phyloP scores from a whole-genome alignment of 53 echinoderm and acorn worm species.

The Crossaster papposus region DNA sequence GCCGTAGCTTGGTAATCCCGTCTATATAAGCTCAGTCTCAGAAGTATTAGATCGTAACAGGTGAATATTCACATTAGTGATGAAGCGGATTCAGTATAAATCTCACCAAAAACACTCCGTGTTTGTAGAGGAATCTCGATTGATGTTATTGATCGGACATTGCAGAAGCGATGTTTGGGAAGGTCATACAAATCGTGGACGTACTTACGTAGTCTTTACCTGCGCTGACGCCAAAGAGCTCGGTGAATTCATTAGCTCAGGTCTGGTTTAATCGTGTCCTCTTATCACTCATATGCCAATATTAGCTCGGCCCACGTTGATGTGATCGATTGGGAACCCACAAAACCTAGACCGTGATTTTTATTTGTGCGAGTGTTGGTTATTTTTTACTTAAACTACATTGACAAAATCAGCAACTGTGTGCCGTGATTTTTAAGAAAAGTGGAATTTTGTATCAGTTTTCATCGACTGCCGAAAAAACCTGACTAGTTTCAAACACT shows the following conservation, averaged over 20 bases:
- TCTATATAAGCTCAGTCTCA: not conserved
- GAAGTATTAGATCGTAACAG: not conserved
- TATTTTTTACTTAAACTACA: too few species aligned
- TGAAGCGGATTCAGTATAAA: not conserved
- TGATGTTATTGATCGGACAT: not conserved
- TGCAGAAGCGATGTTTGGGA: not conserved
- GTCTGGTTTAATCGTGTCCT: not conserved
- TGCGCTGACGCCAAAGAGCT: not conserved
- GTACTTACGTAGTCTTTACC: not conserved
- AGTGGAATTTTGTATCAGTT: too few species aligned
- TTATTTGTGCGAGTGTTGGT: too few species aligned
- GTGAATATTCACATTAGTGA: not conserved
- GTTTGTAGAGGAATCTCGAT: not conserved
- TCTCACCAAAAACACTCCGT: not conserved
- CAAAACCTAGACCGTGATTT: too few species aligned
- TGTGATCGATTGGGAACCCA: not conserved
- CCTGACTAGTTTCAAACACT: too few species aligned
- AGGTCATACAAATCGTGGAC: not conserved
- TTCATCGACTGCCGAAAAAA: too few species aligned
- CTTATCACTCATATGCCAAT: not conserved
- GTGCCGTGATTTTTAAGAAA: too few species aligned
- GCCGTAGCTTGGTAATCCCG: not conserved
- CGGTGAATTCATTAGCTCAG: not conserved
- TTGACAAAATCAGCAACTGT: too few species aligned
- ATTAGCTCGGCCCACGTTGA: not conserved